Base-by-base conservation (phyloP, 2,797 vertebrate genomes). In the Lindbergichthys nudifrons region DNA sequence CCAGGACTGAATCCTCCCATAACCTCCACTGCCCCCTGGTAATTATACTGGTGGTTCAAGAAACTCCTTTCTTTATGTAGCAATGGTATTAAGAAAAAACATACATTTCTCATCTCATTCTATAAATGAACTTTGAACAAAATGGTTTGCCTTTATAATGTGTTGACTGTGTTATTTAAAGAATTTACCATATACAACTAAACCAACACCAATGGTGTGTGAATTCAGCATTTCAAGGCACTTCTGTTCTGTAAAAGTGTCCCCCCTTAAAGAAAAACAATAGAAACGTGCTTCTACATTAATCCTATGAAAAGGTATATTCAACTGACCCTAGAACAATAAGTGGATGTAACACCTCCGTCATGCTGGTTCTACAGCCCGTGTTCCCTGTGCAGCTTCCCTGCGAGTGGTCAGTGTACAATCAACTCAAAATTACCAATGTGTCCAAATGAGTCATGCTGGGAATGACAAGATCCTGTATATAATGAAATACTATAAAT, bases 391-490 rank as follows among this genome's bases (percentile, higher is more conserved):
- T 88, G 80, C 83, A 86, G 85, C 60, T 75, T 77, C 76, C 83
- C 80, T 82, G 79, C 61, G 5, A 86, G 80, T 87, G 91, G 77
- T 89, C 89, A 87, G 58, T 95, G 95, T 96, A 95, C 94, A 96
- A 94, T 96, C 93, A 94, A 94, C 86, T 77, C 90, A 90, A 90
- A 32, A 82, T 87, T 85, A 92, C 81, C 87, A 94, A 94, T 90
- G 90, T 95, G 93, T 94, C 95, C 94, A 94, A 92, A 92, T 85
- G 87, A 95, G 96, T 98, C 96, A 97, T 98, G 97, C 98, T 95
- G 96, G 96, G 94, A 96, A 97, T 97, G 96, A 97, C 96, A 87
- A 92, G 93, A 92, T 94, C 83, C 80, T 99, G 96, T 97, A 97
- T 93, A 97, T 97, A 97, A 82, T 93, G 96, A 97, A 90, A 87